Percentiles rank a stretch among this genome's conserved stretches.
These are phyloP conservation scores for Therioaphis trifolii DNA, from an alignment of 2,888 invertebrate genomes.

Conservation along the genomic window DNA sequence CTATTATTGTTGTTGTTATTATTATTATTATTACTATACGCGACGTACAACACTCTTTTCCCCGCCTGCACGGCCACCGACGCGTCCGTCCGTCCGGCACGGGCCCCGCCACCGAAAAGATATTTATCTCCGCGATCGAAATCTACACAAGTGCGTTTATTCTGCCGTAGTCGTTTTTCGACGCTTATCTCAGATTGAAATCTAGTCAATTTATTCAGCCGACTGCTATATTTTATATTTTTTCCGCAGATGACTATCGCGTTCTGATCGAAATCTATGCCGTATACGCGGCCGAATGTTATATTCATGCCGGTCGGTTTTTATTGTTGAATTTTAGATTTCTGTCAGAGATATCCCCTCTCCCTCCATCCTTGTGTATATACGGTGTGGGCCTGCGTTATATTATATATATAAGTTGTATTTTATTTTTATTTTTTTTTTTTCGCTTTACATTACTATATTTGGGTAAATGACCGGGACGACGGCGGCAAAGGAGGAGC, in stretches of 20 bases:
- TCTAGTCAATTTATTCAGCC: constrained; percentile 53
- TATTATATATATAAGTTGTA: not conserved
- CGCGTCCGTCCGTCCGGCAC: not conserved
- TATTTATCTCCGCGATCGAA: constrained; percentile 14
- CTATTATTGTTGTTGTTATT: no score
- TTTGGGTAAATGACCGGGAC: constrained; percentile 36
- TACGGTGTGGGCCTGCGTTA: not conserved
- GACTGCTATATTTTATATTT: constrained; percentile 38
- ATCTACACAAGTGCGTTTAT: not conserved
- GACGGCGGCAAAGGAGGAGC: not conserved
- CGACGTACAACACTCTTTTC: not conserved
- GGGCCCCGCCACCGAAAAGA: not conserved
- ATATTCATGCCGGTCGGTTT: constrained; percentile 25
- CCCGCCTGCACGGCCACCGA: not conserved
- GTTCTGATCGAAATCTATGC: constrained; percentile 45
- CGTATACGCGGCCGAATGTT: constrained; percentile 39
- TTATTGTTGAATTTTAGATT: constrained; percentile 47
- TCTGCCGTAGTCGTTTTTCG: constrained; percentile 25
- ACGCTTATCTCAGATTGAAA: constrained; percentile 49
- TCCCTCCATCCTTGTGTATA: no score
- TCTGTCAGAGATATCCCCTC: constrained; percentile 31
- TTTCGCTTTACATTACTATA: constrained; percentile 25
- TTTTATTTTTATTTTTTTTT: not conserved
- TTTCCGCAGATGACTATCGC: not conserved
- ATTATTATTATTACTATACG: no score